Evolutionary conservation across 2,797 vertebrate genomes (phyloP).

Genomic region (Chaunax sp.): DNA sequence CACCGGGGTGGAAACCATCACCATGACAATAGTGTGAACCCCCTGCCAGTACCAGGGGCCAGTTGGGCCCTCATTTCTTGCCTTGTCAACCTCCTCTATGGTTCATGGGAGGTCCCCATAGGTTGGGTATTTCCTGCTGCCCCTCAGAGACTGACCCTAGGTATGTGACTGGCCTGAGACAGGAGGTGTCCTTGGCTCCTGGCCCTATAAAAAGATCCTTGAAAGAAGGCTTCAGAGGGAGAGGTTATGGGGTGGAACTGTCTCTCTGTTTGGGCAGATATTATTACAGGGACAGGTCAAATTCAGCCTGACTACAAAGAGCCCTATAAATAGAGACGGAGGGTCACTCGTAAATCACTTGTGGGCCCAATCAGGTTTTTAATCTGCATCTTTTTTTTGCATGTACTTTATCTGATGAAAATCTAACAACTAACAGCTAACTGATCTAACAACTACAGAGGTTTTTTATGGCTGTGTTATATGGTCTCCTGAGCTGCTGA

Average conservation of each 20-base stretch:
- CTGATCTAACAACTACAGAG: slow-evolving; percentile 13
- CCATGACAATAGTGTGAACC: slow-evolving; percentile 66
- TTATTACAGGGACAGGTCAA: slow-evolving; percentile 75
- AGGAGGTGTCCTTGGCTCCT: slow-evolving; percentile 64
- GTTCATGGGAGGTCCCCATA: slow-evolving; percentile 67
- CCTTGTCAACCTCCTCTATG: slow-evolving; percentile 59
- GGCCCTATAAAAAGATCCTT: slow-evolving; percentile 71
- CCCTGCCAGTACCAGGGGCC: slow-evolving; percentile 68
- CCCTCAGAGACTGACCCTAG: slow-evolving; percentile 70
- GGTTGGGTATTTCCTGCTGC: slow-evolving; percentile 48
- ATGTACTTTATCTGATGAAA: too few species aligned
- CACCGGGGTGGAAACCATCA: slow-evolving; percentile 71
- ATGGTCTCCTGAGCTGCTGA: slow-evolving; percentile 56
- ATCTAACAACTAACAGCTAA: too few species aligned
- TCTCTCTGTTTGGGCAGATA: slow-evolving; percentile 68
- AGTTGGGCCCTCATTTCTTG: slow-evolving; percentile 67
- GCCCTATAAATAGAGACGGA: slow-evolving; percentile 59
- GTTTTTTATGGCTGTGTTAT: slow-evolving; percentile 45
- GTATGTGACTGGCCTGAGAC: slow-evolving; percentile 54
- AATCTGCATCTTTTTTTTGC: neutral
- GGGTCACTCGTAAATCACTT: slow-evolving; percentile 58
- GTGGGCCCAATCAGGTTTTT: slow-evolving; percentile 28
- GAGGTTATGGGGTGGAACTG: slow-evolving; percentile 67
- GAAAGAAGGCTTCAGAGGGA: slow-evolving; percentile 52
- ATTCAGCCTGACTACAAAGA: slow-evolving; percentile 69